A percentile compares a stretch with the other conserved stretches of the same genome.
These are phyloP conservation scores for Trachelus iudaicus DNA, from an alignment of 2,888 invertebrate species.

Conservation along the genomic window DNA sequence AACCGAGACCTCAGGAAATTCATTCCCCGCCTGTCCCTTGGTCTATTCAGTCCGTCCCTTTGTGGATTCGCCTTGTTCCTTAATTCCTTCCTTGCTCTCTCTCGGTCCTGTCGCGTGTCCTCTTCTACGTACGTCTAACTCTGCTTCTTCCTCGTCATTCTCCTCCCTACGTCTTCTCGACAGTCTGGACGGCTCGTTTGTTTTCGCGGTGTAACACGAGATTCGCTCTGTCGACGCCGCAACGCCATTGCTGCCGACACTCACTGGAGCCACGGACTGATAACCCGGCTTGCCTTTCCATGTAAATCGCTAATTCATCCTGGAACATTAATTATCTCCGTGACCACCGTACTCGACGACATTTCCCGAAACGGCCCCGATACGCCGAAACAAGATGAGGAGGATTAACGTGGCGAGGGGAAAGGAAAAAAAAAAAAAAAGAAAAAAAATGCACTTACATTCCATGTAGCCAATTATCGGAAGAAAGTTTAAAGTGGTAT, in stretches of 20 bases:
- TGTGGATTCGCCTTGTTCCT: not conserved
- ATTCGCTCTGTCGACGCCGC: constrained; percentile 45
- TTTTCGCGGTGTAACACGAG: constrained; percentile 48
- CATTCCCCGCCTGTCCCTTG: constrained; percentile 18
- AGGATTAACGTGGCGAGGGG: constrained; percentile 8
- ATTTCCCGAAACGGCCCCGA: constrained; percentile 7
- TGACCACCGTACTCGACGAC: constrained; percentile 33
- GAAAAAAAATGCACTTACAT: constrained; percentile 32
- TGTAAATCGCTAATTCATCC: constrained; percentile 60
- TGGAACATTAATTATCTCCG: constrained; percentile 60
- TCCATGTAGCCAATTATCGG: constrained; percentile 44
- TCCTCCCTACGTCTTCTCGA: constrained; percentile 27
- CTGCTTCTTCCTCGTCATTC: constrained; percentile 12
- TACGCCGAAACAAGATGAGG: constrained; percentile 13
- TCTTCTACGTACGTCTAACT: not conserved
- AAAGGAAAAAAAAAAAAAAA: not conserved
- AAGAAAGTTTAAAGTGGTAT: constrained; percentile 30
- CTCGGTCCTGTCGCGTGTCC: not conserved
- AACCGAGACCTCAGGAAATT: constrained; percentile 10
- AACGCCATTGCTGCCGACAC: constrained; percentile 39
- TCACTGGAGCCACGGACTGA: constrained; percentile 13
- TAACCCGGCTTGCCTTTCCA: constrained; percentile 37
- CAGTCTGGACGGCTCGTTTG: constrained; percentile 42
- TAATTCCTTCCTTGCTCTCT: not conserved
- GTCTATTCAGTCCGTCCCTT: constrained; percentile 6